Evolutionary conservation across 2,113 vertebrate species (phyloP).

Genomic region (Myotis brandtii): DNA sequence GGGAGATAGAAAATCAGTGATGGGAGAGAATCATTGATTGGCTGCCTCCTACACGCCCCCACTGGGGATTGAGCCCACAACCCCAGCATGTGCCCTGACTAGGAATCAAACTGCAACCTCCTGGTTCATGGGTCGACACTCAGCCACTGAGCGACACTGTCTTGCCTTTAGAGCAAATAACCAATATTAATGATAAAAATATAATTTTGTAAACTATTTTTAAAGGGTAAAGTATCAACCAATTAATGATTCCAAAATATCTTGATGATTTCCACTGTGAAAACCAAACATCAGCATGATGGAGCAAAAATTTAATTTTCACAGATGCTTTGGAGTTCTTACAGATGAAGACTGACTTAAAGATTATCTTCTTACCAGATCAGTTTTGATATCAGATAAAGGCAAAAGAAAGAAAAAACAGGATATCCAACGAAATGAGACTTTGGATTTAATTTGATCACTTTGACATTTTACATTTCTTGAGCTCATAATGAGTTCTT

Average conservation of each 20-base stretch:
- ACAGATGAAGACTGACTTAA: not conserved
- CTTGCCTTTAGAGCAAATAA: constrained; percentile 40
- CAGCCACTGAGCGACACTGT: no score
- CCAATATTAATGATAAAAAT: not conserved
- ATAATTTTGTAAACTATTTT: constrained; percentile 34
- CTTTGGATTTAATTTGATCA: constrained; percentile 33
- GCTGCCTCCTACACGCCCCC: no score
- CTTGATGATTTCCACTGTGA: constrained; percentile 23
- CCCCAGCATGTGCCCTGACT: no score
- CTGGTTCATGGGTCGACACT: no score
- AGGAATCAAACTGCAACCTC: no score
- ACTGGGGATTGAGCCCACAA: no score
- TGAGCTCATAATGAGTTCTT: constrained; percentile 2
- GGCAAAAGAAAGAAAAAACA: constrained; percentile 42
- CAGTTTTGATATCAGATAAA: constrained; percentile 36
- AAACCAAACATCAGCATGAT: constrained; percentile 41
- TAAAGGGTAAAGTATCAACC: constrained; percentile 10
- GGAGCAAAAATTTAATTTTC: constrained; percentile 41
- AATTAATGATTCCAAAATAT: not conserved
- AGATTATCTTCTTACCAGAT: constrained; percentile 12
- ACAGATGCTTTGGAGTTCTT: constrained; percentile 40
- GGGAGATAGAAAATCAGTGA: no score
- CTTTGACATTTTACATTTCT: constrained; percentile 48
- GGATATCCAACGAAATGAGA: not conserved
- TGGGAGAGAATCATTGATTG: no score